Evolutionary conservation across 2,113 vertebrate species (phyloP), one percentile per base, ranked within the genome.

Genomic region (Gymnorhina tibicen): DNA sequence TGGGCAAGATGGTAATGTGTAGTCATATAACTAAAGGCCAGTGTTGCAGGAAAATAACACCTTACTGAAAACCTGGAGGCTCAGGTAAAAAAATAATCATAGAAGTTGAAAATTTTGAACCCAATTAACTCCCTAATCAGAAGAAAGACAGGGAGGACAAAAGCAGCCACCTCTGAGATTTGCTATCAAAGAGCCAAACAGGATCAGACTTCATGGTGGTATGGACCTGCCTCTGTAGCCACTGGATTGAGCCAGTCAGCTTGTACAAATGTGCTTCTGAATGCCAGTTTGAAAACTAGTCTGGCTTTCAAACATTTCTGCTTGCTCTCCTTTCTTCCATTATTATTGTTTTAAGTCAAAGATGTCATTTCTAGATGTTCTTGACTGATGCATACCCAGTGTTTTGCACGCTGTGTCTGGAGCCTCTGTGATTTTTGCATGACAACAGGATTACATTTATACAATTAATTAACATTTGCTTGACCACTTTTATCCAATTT

Each of bases 401-500:
- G 27, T 67, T 93, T 95, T 92, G 92, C 87, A 85, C 1, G 5
- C 80, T 13, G 22, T 90, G 96, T 91, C 88, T 70, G 68, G 52
- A 95, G 96, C 55, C 76, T 95, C 83, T 91, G 59, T 97, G 96
- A 98, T 97, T 98, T 97, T 97, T 81, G 94, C 96, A 91, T 92
- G 97, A 97, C 97, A 98, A 95, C 94, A 92, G 76, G 91, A 97
- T 98, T 98, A 97, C 96, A 96, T 98, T 98, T 98, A 98, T 97
- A 97, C 96, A 98, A 98, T 98, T 98, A 98, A 98, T 98, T 98
- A 98, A 98, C 83, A 44, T 98, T 98, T 98, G 97, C 98, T 98
- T 98, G 98, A 96, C 97, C 97, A 98, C 98, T 98, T 98, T 98
- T 98, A 98, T 98, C 97, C 98, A 98, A 98, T 98, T 98, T 98